Base-by-base conservation (phyloP, 1,140 invertebrate species). In the Macrobrachium rosenbergii region DNA sequence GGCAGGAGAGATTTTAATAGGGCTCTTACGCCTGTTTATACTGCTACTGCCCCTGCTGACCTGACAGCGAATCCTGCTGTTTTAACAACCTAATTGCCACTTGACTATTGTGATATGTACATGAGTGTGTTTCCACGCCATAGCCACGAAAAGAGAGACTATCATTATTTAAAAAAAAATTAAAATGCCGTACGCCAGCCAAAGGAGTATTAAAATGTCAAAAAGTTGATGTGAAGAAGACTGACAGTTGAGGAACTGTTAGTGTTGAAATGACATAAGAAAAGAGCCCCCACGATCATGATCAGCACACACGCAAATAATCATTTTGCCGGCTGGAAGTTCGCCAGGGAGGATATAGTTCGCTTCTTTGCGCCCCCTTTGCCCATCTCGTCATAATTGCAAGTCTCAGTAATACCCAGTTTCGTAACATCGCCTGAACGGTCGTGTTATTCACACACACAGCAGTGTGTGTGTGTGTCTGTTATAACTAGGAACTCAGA, bases 51-150 rank as follows among this genome's bases (percentile, higher is more conserved):
- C 69, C 23, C 69, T 72, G 69, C 69, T 72, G 69, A 72, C 69
- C 69, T 23, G 23, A 72, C 23, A 23, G 69, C 69, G 17, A 72
- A 52, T 52, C 52, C 52, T 52, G 52, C 52, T 52, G 52, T 52
- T 52, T 52, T 52, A 52, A 52, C 52, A 52, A 52, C 52, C 52
- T 52, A 52, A 52, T 52, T 12, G 52, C 52, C 52, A 52, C 52
- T 43, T 43, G 69, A 72, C 69, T 28, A 72, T 72, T 72, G 69
- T 72, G 69, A 72, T 72, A 72, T 72, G 69, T 72, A 72, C 69
- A 72, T 72, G 69, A 69, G 64, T 72, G 37, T 23, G 69, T 28
- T 72, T 72, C 69, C 69, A 72, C 69, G 69, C 69, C 69, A 72
- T 72, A 72, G 69, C 69, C 69, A 72, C 69, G 23, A 43, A 72